Evolutionary conservation across 1,140 invertebrate species (phyloP), one percentile per base, ranked within the genome.

Genomic region (Colletes gigas): DNA sequence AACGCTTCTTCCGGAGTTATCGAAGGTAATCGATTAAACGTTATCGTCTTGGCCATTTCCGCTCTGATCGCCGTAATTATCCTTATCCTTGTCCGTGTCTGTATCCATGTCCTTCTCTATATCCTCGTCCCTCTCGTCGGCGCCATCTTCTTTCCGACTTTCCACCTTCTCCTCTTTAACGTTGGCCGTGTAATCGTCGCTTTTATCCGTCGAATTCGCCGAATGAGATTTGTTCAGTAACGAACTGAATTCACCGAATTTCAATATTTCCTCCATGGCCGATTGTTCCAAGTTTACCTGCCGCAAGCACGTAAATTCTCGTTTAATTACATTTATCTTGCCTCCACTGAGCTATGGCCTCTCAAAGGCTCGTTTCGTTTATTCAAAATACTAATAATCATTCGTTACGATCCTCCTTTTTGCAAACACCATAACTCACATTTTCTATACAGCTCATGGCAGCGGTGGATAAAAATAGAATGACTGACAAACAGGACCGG

Each of bases 171-270:
- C 74, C 12, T 85, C 84, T 15, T 62, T 39, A 10, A 65, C 75
- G 14, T 15, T 10, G 5, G 52, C 59, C 5, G 57, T 15, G 1
- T 30, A 59, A 17, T 80, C 76, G 52, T 81, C 78, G 9, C 55
- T 74, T n/a, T 88, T 90, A 7, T 50, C 82, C 54, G 88, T 83
- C 8, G 83, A 69, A 62, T 86, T 89, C 47, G 85, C 83, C 0
- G 86, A 80, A 62, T 91, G 90, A 1, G 91, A 89, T 79, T 92
- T 92, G 69, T 93, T 89, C 54, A 92, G 66, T 69, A 93, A 85
- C 4, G 92, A 93, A 83, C 91, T 93, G 73, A 92, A 92, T 74
- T 93, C 91, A 6, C 92, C 92, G 72, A 92, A 92, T 44, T 92
- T 92, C 72, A 93, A 72, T 71, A 92, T 91, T 62, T 92, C 91